Evolutionary conservation across 2,888 invertebrate species (phyloP).

Genomic region (Andrena minutula): DNA sequence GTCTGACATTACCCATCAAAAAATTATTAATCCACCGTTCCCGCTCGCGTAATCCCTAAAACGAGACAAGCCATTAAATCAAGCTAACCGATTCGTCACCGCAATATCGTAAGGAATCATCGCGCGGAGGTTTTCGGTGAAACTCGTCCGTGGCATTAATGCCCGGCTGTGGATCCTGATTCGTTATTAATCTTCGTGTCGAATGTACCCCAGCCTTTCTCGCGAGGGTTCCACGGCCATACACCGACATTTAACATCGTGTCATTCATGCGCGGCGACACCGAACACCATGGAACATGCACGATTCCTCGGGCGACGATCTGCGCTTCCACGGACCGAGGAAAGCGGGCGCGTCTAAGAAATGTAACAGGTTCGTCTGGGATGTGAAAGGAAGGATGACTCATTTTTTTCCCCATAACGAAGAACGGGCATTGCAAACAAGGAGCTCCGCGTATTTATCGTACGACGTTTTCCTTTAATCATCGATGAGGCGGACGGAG

Average conservation of each 20-base stretch:
- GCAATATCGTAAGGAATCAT: slow-evolving; percentile 27
- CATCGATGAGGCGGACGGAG: not conserved
- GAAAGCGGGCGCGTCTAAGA: slow-evolving; percentile 25
- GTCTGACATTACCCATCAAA: not conserved
- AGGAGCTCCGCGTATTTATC: not conserved
- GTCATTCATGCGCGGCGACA: slow-evolving; percentile 65
- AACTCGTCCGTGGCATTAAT: slow-evolving; percentile 47
- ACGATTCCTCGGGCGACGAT: slow-evolving; percentile 47
- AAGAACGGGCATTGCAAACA: not conserved
- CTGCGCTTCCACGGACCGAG: slow-evolving; percentile 17
- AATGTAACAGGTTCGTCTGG: slow-evolving; percentile 15
- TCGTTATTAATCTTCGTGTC: slow-evolving; percentile 67
- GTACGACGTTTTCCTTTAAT: slow-evolving; percentile 19
- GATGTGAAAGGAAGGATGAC: not conserved
- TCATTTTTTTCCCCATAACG: not conserved
- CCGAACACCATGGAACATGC: slow-evolving; percentile 47
- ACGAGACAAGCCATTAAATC: slow-evolving; percentile 5
- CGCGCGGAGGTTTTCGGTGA: slow-evolving; percentile 36
- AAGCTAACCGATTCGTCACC: slow-evolving; percentile 22
- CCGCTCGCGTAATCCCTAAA: not conserved
- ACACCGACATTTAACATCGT: slow-evolving; percentile 71
- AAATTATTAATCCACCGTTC: not conserved
- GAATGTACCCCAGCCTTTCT: slow-evolving; percentile 69
- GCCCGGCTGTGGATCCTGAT: slow-evolving; percentile 30
- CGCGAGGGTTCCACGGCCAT: slow-evolving; percentile 66